A percentile compares a stretch with the other conserved stretches of the same genome.
Conservation (phyloP, 1,140 invertebrate genomes). For the Diabrotica undecimpunctata region DNA sequence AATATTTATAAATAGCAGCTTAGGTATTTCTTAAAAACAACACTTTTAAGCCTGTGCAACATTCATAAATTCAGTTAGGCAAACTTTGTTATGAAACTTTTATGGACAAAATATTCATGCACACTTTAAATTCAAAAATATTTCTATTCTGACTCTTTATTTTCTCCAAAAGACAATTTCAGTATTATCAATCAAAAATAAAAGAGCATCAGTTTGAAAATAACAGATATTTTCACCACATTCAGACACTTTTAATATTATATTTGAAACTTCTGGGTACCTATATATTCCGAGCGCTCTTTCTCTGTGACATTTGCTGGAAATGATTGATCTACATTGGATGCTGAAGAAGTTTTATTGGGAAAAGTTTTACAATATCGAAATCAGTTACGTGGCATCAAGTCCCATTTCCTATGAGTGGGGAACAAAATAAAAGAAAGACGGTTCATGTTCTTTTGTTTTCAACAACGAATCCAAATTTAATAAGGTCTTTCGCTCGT, state of each 20-base stretch:
- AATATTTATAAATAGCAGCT: too few relatives aligned
- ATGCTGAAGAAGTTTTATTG: constrained; percentile 14
- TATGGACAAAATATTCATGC: too few relatives aligned
- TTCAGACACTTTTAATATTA: constrained; percentile 1
- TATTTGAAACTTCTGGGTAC: background rate
- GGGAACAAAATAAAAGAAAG: too few relatives aligned
- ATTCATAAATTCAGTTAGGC: too few relatives aligned
- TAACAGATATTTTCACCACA: background rate
- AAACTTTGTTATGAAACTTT: too few relatives aligned
- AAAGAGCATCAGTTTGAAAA: background rate
- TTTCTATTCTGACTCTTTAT: too few relatives aligned
- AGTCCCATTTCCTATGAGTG: background rate
- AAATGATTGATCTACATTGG: constrained; percentile 18
- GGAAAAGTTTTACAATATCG: constrained; percentile 19
- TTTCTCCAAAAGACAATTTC: background rate
- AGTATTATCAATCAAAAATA: background rate
- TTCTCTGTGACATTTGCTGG: constrained; percentile 8
- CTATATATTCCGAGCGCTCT: background rate
- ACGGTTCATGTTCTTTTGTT: too few relatives aligned
- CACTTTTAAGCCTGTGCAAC: too few relatives aligned
- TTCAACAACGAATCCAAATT: too few relatives aligned
- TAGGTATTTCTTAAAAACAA: too few relatives aligned
- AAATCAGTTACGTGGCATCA: constrained; percentile 13
- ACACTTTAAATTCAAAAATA: too few relatives aligned
- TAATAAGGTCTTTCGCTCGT: too few relatives aligned